Percentiles rank a stretch among this genome's conserved stretches.
Conservation (phyloP, 2,113 vertebrate species). For the Xenopus laevis region DNA sequence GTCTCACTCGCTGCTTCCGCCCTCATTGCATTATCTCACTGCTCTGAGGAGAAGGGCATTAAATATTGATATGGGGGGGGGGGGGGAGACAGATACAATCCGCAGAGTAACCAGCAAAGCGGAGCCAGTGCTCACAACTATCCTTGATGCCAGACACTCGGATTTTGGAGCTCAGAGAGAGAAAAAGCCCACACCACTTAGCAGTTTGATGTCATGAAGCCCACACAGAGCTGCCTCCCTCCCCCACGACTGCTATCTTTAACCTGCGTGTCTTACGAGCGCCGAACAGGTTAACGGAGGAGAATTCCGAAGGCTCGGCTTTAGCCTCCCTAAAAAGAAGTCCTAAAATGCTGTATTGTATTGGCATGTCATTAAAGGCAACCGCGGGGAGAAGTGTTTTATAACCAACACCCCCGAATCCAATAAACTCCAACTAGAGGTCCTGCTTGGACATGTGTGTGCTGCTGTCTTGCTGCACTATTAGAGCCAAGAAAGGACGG, state of each 20-base stretch:
- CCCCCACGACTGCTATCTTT: constrained; percentile 42
- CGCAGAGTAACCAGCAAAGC: background rate
- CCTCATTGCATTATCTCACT: constrained; percentile 52
- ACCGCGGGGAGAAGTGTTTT: too few relatives aligned
- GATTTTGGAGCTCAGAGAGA: constrained; percentile 15
- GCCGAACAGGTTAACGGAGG: constrained; percentile 32
- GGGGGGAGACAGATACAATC: constrained; percentile 6
- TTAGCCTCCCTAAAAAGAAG: too few relatives aligned
- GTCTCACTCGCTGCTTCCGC: constrained; percentile 49
- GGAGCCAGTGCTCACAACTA: constrained; percentile 15
- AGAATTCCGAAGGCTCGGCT: background rate
- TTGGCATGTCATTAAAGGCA: too few relatives aligned
- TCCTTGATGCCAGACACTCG: constrained; percentile 31
- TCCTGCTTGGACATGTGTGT: too few relatives aligned
- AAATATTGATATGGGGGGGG: constrained; percentile 58
- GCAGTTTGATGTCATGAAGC: constrained; percentile 42
- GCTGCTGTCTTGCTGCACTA: too few relatives aligned
- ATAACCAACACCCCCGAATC: too few relatives aligned
- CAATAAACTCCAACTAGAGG: too few relatives aligned
- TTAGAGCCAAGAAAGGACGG: too few relatives aligned
- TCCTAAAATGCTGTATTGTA: too few relatives aligned
- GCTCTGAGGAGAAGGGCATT: constrained; percentile 52
- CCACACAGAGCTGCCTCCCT: constrained; percentile 36
- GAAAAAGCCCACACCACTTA: constrained; percentile 38
- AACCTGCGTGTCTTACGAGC: constrained; percentile 29